Percentiles rank a stretch among this genome's conserved stretches.
These are phyloP conservation scores for Merodon equestris DNA, from an alignment of 2,888 invertebrate genomes.

Conservation along the genomic window DNA sequence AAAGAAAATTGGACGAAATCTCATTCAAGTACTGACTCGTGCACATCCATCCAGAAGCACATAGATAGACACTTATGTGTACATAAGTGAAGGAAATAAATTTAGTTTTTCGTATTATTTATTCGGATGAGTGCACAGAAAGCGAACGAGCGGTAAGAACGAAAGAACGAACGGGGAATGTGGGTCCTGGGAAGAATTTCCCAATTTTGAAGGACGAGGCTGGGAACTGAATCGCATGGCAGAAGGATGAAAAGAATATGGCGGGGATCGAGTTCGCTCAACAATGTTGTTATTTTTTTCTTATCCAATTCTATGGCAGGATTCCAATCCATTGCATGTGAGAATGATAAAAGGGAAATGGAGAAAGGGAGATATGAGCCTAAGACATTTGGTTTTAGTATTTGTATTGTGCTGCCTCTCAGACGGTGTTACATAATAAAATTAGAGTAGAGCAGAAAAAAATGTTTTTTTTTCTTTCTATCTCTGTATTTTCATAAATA, in stretches of 20 bases:
- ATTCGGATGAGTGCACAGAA: constrained; percentile 66
- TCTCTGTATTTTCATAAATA: no score
- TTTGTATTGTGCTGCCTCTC: neutral
- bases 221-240: no score
- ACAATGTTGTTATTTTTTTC: constrained; percentile 45
- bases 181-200: no score
- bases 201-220: no score
- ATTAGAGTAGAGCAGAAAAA: no score
- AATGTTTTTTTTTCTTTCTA: no score
- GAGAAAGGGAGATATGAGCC: constrained; percentile 8
- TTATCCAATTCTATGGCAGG: constrained; percentile 37
- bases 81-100: constrained; percentile 68
- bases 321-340: constrained; percentile 49
- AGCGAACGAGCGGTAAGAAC: constrained; percentile 33
- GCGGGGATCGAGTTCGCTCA: constrained; percentile 13
- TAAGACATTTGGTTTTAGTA: constrained; percentile 5
- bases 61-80: constrained; percentile 69
- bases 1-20: constrained; percentile 69
- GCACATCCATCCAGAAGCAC: constrained; percentile 69
- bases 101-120: constrained; percentile 69
- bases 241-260: constrained; percentile 8
- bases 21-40: constrained; percentile 68
- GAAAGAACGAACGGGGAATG: constrained; percentile 5
- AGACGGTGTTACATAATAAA: no score
- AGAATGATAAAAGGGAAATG: no score